Conservation (phyloP, 2,888 invertebrate species). For the Melanchra persicariae region DNA sequence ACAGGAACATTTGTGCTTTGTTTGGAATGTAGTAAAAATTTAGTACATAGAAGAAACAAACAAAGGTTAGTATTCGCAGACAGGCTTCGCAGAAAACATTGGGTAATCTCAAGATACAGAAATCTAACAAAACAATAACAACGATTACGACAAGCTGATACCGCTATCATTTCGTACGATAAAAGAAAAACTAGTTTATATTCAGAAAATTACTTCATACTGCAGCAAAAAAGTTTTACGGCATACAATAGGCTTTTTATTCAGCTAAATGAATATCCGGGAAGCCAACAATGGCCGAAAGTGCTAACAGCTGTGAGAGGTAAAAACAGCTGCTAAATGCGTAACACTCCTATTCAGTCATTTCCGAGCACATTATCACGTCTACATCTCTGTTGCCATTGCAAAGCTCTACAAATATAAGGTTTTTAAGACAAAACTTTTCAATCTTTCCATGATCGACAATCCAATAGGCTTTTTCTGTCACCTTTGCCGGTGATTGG, state of each 20-base stretch:
- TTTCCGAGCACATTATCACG: conserved; percentile 39
- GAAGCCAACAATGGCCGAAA: conserved; percentile 48
- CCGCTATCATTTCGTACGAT: conserved; percentile 36
- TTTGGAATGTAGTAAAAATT: neutral
- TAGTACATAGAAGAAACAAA: conserved; percentile 1
- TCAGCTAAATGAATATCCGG: conserved; percentile 47
- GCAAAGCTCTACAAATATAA: conserved; percentile 14
- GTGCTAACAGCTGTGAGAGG: conserved; percentile 48
- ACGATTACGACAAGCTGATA: conserved; percentile 30
- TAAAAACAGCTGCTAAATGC: conserved; percentile 36
- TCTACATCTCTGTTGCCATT: conserved; percentile 36
- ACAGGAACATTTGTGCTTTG: neutral
- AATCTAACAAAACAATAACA: conserved; percentile 50
- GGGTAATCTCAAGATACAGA: conserved; percentile 45
- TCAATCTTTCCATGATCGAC: neutral
- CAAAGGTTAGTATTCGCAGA: conserved; percentile 8
- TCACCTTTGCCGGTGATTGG: neutral
- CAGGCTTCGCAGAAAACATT: conserved; percentile 10
- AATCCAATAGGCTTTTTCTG: conserved; percentile 5
- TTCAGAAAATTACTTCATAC: conserved; percentile 20
- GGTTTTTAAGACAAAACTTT: too few relatives aligned
- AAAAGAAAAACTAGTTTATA: conserved; percentile 35
- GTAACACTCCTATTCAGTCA: conserved; percentile 35
- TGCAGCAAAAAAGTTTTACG: conserved; percentile 20
- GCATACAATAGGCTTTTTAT: conserved; percentile 44